A percentile compares a stretch with the other conserved stretches of the same genome.
phyloP scores from a whole-genome alignment of 2,888 invertebrate species.

The Caenorhabditis uteleia region DNA sequence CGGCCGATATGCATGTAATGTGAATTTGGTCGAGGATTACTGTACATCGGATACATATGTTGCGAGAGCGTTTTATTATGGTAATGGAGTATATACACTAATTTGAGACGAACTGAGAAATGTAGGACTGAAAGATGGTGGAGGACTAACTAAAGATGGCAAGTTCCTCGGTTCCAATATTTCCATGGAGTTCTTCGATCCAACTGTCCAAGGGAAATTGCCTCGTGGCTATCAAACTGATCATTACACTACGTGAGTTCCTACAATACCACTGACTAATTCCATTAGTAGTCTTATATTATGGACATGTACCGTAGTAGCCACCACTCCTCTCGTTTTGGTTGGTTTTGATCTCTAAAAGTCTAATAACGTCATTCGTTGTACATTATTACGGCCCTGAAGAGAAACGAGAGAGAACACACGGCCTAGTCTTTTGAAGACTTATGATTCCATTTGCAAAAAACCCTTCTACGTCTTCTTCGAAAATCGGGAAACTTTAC shows the following conservation, averaged over 20 bases:
- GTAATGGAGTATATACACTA: background rate
- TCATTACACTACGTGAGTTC: slow-evolving; percentile 31
- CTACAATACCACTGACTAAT: background rate
- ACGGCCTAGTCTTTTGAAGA: slow-evolving; percentile 26
- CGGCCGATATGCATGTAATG: slow-evolving; percentile 42
- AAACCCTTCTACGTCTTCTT: no score
- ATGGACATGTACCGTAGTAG: slow-evolving; percentile 2
- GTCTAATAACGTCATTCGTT: slow-evolving; percentile 40
- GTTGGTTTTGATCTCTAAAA: slow-evolving; percentile 43
- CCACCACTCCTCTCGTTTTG: no score
- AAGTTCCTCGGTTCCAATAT: slow-evolving; percentile 26
- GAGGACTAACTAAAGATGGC: slow-evolving; percentile 27
- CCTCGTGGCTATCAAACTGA: slow-evolving; percentile 10
- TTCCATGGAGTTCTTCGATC: slow-evolving; percentile 31
- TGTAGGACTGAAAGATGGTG: slow-evolving; percentile 34
- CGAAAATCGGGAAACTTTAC: no score
- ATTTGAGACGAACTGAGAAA: background rate
- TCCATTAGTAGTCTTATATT: background rate
- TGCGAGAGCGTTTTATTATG: slow-evolving; percentile 28
- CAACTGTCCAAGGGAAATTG: slow-evolving; percentile 30
- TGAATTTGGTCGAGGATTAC: slow-evolving; percentile 21
- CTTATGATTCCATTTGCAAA: no score
- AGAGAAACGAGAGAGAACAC: slow-evolving; percentile 14
- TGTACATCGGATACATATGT: slow-evolving; percentile 36
- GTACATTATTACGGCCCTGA: slow-evolving; percentile 16